Base-by-base conservation (phyloP, 2,797 vertebrate genomes). In the Channallabes apus region DNA sequence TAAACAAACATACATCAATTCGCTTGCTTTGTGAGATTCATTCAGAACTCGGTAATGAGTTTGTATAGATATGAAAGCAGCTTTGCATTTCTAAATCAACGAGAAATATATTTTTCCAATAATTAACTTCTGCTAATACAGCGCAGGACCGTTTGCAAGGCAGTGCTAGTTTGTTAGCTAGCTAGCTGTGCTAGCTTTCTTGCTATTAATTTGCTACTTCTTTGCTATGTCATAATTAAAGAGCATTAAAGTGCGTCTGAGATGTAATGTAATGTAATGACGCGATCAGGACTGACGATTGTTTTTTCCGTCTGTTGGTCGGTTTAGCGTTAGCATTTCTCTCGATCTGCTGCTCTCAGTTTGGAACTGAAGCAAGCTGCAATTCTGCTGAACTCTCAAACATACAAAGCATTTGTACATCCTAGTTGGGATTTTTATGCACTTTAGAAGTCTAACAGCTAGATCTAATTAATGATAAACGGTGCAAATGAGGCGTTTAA, bases 391-490 rank as follows among this genome's bases (percentile, higher is more conserved):
- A 22, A 38, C 56, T 0, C 76, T 61, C 56, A 14, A n/a, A 24
- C 5, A 7, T 20, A 71, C 54, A 64, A 38, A 46, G 18, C 72
- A 27, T 29, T 68, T 35, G 46, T 59, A 22, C n/a, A 69, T 68
- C 22, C 78, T 58, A 54, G 24, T 35, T 41, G 27, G 15, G 67
- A 72, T 62, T 71, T 80, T 64, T 65, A 68, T 29, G 58, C 41
- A 73, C 75, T 73, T 80, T 67, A 17, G n/a, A 62, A 77, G 38
- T 58, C 35, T 59, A 80, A 80, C 85, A 61, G 69, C 62, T 69
- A 69, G 65, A 81, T 76, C 78, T 62, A 80, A 77, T 81, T 87
- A 81, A 84, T 81, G 62, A 27, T 84, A 82, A 87, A 81, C 22
- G 18, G 35, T 80, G 56, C 38, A 82, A 76, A 87, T 84, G 86